Percentiles rank a stretch among this genome's conserved stretches.
These are phyloP conservation scores for Alca torda DNA, from an alignment of 2,797 vertebrate genomes.

Conservation along the genomic window DNA sequence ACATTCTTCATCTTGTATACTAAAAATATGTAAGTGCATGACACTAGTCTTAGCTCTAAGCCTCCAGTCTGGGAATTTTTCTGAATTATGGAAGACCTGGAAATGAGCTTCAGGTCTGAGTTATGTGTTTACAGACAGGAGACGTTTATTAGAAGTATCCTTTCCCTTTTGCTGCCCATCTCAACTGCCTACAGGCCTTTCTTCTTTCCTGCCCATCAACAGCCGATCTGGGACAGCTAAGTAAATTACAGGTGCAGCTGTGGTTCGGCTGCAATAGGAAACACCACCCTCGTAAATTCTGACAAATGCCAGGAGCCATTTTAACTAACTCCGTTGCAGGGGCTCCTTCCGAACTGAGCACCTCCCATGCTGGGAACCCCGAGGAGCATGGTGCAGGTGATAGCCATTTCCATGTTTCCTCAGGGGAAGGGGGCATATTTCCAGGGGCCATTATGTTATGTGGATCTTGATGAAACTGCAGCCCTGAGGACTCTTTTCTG, in stretches of 20 bases:
- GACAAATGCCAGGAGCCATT: background rate
- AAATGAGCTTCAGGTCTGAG: background rate
- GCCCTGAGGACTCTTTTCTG: background rate
- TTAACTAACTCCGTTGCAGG: background rate
- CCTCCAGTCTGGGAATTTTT: background rate
- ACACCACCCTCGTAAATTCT: background rate
- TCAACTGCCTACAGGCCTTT: background rate
- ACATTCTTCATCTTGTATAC: background rate
- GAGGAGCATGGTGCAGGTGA: background rate
- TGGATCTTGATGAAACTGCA: background rate
- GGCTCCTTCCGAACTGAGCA: background rate
- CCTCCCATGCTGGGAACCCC: background rate
- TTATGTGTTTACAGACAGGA: background rate
- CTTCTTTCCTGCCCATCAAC: background rate
- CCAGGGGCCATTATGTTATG: accelerated
- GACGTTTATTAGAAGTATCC: background rate
- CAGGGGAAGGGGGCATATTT: background rate
- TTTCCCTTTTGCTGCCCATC: background rate
- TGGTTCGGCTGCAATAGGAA: background rate
- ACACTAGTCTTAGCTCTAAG: background rate
- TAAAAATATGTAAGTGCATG: background rate
- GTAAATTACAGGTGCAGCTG: background rate
- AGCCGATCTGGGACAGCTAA: background rate
- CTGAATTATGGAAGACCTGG: background rate
- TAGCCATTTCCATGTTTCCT: background rate